Percentiles rank a stretch among this genome's conserved stretches.
phyloP scores from a whole-genome alignment of 2,797 vertebrate genomes.

The Psittacula echo region DNA sequence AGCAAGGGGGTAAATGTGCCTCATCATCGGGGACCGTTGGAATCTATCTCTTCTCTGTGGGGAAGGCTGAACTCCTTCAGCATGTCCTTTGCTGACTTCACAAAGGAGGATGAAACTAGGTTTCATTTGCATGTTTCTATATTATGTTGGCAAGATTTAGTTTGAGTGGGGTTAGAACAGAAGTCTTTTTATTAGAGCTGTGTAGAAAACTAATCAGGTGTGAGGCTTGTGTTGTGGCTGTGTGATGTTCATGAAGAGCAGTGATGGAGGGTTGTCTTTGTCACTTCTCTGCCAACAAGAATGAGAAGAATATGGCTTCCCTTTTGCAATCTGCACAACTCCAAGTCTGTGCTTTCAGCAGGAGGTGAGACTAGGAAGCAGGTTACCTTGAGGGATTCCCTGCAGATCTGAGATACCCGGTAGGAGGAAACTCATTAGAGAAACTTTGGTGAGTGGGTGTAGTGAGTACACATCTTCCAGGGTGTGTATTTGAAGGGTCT shows the following conservation, averaged over 20 bases:
- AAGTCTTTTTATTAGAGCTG: background rate
- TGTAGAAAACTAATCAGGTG: background rate
- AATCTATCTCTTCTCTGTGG: background rate
- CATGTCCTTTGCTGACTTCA: background rate
- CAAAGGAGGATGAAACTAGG: background rate
- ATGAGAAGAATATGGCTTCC: background rate
- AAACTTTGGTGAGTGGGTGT: conserved; percentile 3
- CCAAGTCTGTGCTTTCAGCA: background rate
- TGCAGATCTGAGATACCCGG: background rate
- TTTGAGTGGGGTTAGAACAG: background rate
- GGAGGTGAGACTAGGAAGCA: background rate
- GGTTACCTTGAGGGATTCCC: conserved; percentile 8
- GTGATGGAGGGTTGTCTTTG: background rate
- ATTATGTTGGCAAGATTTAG: background rate
- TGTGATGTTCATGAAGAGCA: background rate
- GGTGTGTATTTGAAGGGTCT: conserved; percentile 29
- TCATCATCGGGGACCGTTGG: background rate
- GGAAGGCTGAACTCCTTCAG: background rate
- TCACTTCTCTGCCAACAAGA: conserved; percentile 3
- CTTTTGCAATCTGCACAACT: background rate
- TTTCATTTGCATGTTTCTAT: background rate
- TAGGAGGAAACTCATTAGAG: conserved; percentile 21
- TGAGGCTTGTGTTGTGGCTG: background rate
- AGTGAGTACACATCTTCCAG: conserved; percentile 12
- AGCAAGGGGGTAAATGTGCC: background rate